Percentiles rank a stretch among this genome's conserved stretches.
These are phyloP conservation scores for Podarcis lilfordi DNA, from an alignment of 2,797 vertebrate species.

Conservation along the genomic window DNA sequence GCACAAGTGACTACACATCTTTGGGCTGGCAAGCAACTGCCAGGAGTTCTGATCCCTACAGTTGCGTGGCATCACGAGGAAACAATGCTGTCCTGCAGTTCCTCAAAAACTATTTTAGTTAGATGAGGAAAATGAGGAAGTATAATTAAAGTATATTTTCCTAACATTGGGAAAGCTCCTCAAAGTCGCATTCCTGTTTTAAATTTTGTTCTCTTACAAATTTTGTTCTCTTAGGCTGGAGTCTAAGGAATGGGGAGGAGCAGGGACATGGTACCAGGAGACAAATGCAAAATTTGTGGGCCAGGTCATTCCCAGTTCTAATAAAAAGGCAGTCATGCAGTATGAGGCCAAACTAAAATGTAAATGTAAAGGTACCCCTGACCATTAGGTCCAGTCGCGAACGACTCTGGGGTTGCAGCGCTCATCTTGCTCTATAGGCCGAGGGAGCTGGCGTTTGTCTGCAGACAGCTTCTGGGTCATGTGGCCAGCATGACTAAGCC, in stretches of 20 bases:
- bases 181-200: neutral
- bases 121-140: constrained; percentile 2
- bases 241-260: neutral
- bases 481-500: too few species aligned
- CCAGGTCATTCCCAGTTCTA: neutral
- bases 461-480: too few species aligned
- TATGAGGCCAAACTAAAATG: neutral
- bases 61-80: neutral
- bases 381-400: too few species aligned
- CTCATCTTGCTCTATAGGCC: too few species aligned
- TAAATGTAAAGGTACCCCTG: too few species aligned
- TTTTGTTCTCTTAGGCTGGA: neutral
- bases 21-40: neutral
- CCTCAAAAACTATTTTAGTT: neutral
- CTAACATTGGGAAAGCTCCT: neutral
- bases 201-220: neutral
- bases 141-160: constrained; percentile 5
- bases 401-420: too few species aligned
- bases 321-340: neutral
- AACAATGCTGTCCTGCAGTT: neutral
- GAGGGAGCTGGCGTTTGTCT: too few species aligned
- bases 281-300: neutral
- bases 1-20: neutral
- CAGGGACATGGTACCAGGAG: neutral
- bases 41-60: neutral